Evolutionary conservation across 2,888 invertebrate species (phyloP).

Genomic region (Osmoderma eremita): DNA sequence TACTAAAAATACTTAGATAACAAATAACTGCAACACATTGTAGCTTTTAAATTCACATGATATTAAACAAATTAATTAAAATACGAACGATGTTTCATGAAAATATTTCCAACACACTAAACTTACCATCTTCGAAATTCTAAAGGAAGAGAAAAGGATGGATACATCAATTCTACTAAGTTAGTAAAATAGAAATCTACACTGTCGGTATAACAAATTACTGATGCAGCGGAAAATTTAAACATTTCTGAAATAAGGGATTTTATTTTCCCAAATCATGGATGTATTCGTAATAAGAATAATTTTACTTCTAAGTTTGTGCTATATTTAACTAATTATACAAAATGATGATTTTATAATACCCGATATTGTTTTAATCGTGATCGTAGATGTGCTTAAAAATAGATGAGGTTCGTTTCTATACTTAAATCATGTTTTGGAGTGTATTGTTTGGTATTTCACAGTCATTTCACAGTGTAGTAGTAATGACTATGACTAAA

Average conservation of each 20-base stretch:
- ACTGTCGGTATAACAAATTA: background rate
- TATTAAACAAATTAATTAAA: background rate
- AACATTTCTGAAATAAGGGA: background rate
- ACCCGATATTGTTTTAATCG: background rate
- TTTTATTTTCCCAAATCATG: background rate
- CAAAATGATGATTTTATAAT: background rate
- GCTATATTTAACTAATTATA: background rate
- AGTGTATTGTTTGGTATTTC: slow-evolving; percentile 6
- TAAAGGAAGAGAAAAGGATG: slow-evolving; percentile 50
- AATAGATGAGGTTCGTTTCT: slow-evolving; percentile 38
- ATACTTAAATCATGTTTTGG: slow-evolving; percentile 38
- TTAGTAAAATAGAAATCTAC: slow-evolving; percentile 14
- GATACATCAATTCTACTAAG: background rate
- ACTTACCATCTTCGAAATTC: slow-evolving; percentile 54
- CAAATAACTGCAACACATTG: background rate
- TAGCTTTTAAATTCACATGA: background rate
- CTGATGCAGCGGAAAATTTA: background rate
- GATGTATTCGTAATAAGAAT: background rate
- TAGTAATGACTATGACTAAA: too few species aligned
- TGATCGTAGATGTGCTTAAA: slow-evolving; percentile 1
- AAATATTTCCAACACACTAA: slow-evolving; percentile 39
- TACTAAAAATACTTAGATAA: background rate
- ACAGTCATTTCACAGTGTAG: slow-evolving; percentile 13
- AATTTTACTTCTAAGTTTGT: background rate
- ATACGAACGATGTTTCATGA: slow-evolving; percentile 43